These are phyloP conservation scores for Lordiphosa stackelbergi DNA, from an alignment of 1,140 invertebrate genomes.

Conservation along the genomic window DNA sequence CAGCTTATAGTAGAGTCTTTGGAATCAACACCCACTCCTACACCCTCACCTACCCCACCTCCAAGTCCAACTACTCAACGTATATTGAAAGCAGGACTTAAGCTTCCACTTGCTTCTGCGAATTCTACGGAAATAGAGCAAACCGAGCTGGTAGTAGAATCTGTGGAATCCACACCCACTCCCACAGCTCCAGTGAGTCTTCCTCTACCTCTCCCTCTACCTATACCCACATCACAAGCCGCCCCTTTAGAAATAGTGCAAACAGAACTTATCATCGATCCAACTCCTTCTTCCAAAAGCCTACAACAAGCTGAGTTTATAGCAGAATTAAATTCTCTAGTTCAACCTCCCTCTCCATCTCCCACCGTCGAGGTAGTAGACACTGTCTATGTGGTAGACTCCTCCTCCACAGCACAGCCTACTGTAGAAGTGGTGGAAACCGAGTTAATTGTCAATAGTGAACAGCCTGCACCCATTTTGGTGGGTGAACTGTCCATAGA, in stretches of 20 bases:
- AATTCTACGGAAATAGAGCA: background rate
- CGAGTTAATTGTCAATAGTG: constrained; percentile 17
- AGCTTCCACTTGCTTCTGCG: too few species aligned
- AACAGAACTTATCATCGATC: constrained; percentile 20
- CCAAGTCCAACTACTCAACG: too few species aligned
- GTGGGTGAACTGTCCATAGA: constrained; percentile 27
- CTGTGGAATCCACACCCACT: too few species aligned
- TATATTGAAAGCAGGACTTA: too few species aligned
- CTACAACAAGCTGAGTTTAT: background rate
- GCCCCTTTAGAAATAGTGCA: background rate
- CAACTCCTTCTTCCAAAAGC: background rate
- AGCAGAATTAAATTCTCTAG: background rate
- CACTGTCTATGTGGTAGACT: constrained; percentile 25
- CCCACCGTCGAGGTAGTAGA: constrained; percentile 1
- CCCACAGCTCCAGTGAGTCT: too few species aligned
- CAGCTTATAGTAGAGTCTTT: constrained; percentile 17
- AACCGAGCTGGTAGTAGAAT: constrained; percentile 14
- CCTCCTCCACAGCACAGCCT: constrained; percentile 1
- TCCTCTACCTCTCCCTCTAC: background rate
- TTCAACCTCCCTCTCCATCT: too few species aligned
- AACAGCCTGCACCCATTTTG: constrained; percentile 14
- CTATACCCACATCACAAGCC: background rate
- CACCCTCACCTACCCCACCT: too few species aligned
- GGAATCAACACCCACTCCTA: too few species aligned
- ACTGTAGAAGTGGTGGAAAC: constrained; percentile 25